Percentiles rank a stretch among this genome's conserved stretches.
Evolutionary conservation across 1,140 invertebrate species (phyloP).

Genomic region (Lucilia cuprina): DNA sequence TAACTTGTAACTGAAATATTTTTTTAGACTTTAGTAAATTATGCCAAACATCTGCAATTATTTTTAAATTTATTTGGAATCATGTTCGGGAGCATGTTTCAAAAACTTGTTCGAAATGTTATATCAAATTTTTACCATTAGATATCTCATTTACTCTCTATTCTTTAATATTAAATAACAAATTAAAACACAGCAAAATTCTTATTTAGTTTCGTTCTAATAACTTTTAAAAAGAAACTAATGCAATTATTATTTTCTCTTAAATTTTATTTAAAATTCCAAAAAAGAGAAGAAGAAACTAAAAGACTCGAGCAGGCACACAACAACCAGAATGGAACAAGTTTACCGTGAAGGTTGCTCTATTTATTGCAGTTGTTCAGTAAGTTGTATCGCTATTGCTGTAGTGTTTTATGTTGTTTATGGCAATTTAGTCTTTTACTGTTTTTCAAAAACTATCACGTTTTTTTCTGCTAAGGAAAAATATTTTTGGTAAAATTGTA

Average conservation of each 20-base stretch:
- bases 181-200: background rate
- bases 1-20: too few species aligned
- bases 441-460: background rate
- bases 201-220: background rate
- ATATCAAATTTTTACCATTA: too few species aligned
- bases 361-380: background rate
- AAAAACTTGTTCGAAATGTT: too few species aligned
- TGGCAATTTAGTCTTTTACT: background rate
- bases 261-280: background rate
- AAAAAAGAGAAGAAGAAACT: background rate
- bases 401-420: background rate
- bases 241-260: background rate
- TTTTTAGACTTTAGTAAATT: too few species aligned
- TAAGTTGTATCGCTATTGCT: background rate
- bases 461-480: background rate
- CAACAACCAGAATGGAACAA: background rate
- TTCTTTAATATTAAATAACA: too few species aligned
- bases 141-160: too few species aligned
- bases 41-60: too few species aligned
- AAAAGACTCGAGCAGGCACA: background rate
- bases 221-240: background rate
- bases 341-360: background rate
- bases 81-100: too few species aligned
- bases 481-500: background rate
- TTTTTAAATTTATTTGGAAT: too few species aligned